phyloP scores from a whole-genome alignment of 2,113 vertebrate species.

The Cranoglanis bouderius region DNA sequence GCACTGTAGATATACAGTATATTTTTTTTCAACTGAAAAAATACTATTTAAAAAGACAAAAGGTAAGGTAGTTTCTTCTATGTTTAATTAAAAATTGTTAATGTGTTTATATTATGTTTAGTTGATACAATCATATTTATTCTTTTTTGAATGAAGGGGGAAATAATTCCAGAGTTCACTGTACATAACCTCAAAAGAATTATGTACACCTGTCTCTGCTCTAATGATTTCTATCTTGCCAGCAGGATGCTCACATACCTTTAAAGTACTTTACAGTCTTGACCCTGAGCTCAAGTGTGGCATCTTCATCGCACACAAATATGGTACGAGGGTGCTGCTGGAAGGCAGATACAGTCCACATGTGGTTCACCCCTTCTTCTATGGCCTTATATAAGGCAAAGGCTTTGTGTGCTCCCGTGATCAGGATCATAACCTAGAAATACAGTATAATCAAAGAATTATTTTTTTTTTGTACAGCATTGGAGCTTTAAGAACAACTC shows the following conservation, averaged over 20 bases:
- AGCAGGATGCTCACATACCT: constrained; percentile 72
- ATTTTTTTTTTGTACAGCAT: neutral
- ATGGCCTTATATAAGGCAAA: constrained; percentile 97
- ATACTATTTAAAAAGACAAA: neutral
- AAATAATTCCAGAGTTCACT: neutral
- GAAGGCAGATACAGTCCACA: constrained; percentile 99
- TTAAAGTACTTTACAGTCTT: constrained; percentile 97
- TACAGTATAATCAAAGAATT: neutral
- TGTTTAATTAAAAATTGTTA: neutral
- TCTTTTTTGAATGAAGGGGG: neutral
- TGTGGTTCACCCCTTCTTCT: constrained; percentile 95
- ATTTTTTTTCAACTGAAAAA: neutral
- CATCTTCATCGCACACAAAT: constrained; percentile 95
- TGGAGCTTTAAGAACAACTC: neutral
- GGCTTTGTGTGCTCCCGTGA: constrained; percentile 95
- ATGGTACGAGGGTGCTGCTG: constrained; percentile 90
- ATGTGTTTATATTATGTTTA: neutral
- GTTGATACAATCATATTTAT: neutral
- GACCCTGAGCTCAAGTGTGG: constrained; percentile 91
- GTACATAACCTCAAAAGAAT: neutral
- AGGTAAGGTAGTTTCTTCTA: neutral
- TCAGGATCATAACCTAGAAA: constrained; percentile 93
- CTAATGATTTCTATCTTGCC: neutral
- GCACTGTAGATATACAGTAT: too few relatives aligned
- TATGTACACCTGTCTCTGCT: neutral